Conservation (phyloP, 2,113 vertebrate species). For the Ellobius talpinus region DNA sequence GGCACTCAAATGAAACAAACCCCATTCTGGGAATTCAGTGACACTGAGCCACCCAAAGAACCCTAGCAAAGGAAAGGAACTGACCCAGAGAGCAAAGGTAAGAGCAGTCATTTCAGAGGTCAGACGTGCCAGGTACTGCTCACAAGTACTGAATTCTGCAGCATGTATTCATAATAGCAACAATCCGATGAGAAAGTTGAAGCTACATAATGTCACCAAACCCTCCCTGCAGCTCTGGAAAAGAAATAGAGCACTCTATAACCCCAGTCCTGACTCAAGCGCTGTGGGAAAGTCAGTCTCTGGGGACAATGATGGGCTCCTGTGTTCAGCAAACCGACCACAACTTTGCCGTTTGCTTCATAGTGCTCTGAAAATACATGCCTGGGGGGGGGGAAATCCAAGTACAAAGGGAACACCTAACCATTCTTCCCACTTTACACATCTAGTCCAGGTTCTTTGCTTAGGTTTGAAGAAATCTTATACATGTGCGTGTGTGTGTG, state of each 20-base stretch:
- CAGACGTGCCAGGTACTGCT: not conserved
- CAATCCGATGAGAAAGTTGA: constrained; percentile 26
- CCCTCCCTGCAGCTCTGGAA: not conserved
- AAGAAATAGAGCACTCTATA: not conserved
- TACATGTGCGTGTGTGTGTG: not conserved
- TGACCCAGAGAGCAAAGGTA: not conserved
- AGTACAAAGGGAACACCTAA: constrained; percentile 36
- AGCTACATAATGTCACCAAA: constrained; percentile 45
- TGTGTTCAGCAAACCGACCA: not conserved
- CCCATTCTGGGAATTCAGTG: not conserved
- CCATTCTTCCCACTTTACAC: constrained; percentile 10
- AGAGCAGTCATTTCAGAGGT: not conserved
- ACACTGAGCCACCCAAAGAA: constrained; percentile 5
- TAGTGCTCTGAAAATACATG: constrained; percentile 47
- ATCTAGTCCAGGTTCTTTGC: not conserved
- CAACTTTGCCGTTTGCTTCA: constrained; percentile 16
- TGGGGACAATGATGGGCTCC: not conserved
- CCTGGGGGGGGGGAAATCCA: not conserved
- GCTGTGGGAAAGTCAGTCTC: not conserved
- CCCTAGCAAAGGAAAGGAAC: not conserved
- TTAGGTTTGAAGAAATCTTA: constrained; percentile 23
- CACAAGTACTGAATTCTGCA: not conserved
- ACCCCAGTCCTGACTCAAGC: not conserved
- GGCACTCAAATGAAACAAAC: constrained; percentile 44
- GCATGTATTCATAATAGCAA: constrained; percentile 13